Evolutionary conservation across 1,140 invertebrate species (phyloP).

Genomic region (Drosophila paulistorum): DNA sequence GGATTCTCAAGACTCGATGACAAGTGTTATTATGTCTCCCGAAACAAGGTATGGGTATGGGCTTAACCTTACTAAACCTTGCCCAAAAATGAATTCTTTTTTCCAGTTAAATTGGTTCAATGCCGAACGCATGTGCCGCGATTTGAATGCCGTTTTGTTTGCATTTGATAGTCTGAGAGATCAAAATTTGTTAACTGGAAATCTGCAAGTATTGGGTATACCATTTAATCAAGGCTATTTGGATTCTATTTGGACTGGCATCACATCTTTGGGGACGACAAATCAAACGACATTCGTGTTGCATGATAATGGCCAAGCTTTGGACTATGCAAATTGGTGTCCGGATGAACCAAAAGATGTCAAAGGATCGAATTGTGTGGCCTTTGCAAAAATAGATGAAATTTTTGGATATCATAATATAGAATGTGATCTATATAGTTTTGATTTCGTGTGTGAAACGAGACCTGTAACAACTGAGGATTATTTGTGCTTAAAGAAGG

Average conservation of each 20-base stretch:
- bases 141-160: conserved; percentile 14
- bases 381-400: conserved; percentile 21
- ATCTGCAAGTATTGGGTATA: conserved; percentile 17
- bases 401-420: conserved; percentile 35
- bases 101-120: conserved; percentile 32
- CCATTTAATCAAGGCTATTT: conserved; percentile 21
- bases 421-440: conserved; percentile 27
- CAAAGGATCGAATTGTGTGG: conserved; percentile 20
- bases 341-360: conserved; percentile 21
- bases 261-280: conserved; percentile 29
- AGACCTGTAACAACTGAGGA: conserved; percentile 11
- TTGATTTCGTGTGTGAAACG: conserved; percentile 28
- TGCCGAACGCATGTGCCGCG: conserved; percentile 31
- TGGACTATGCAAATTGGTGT: conserved; percentile 39
- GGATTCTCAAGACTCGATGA: conserved; percentile 8
- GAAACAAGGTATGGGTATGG: not conserved
- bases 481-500: conserved; percentile 30
- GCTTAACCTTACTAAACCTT: not conserved
- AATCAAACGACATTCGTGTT: conserved; percentile 6
- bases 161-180: conserved; percentile 21
- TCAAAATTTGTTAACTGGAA: conserved; percentile 24
- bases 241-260: conserved; percentile 37
- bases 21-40: conserved; percentile 33
- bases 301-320: conserved; percentile 1
- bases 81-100: not conserved